Evolutionary conservation across 2,113 vertebrate species (phyloP).

Genomic region (Mugil cephalus): DNA sequence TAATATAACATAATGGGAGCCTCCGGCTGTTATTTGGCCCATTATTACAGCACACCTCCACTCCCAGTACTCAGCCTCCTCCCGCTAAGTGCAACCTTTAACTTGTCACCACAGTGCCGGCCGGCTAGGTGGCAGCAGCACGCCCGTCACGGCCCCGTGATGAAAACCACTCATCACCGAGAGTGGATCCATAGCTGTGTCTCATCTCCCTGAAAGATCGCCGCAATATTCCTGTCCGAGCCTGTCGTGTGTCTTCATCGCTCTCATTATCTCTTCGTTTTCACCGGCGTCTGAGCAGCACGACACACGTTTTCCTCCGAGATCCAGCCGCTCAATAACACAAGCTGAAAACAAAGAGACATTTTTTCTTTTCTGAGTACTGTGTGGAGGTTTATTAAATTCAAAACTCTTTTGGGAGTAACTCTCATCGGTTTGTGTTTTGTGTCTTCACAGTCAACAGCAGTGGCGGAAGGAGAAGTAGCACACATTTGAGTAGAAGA

Average conservation of each 20-base stretch:
- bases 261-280: background rate
- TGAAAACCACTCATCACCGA: slow-evolving; percentile 2
- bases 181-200: background rate
- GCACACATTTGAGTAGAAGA: too few relatives aligned
- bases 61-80: background rate
- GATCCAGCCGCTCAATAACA: too few relatives aligned
- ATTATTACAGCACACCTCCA: background rate
- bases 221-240: slow-evolving; percentile 7
- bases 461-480: too few relatives aligned
- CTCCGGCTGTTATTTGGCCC: slow-evolving; percentile 26
- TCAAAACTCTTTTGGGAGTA: slow-evolving; percentile 1
- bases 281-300: too few relatives aligned
- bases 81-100: background rate
- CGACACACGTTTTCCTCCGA: too few relatives aligned
- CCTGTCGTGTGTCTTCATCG: background rate
- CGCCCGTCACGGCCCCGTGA: background rate
- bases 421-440: slow-evolving; percentile 4
- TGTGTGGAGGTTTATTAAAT: background rate
- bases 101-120: background rate
- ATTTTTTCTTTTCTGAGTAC: background rate
- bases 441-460: slow-evolving; percentile 3
- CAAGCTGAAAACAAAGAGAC: too few relatives aligned
- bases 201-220: background rate
- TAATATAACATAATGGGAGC: slow-evolving; percentile 27
- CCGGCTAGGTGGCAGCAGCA: slow-evolving; percentile 28